Evolutionary conservation across 2,888 invertebrate species (phyloP).

Genomic region (Erebia aethiops): DNA sequence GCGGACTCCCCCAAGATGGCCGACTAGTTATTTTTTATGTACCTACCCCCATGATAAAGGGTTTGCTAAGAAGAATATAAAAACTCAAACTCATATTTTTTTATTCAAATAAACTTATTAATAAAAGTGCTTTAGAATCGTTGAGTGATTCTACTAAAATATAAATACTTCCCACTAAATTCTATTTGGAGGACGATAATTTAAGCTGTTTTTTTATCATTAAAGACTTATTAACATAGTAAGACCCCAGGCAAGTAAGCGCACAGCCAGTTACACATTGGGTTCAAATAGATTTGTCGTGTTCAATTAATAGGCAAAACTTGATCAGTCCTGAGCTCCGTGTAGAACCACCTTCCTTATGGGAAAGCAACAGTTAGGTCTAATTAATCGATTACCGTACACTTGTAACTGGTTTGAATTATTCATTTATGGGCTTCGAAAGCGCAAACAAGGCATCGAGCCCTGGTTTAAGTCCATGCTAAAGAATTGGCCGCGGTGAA

Average conservation of each 20-base stretch:
- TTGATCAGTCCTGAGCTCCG: conserved; percentile 8
- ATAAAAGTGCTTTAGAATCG: too few relatives aligned
- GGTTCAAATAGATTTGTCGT: conserved; percentile 12
- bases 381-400: conserved; percentile 42
- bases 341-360: conserved; percentile 36
- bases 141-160: too few relatives aligned
- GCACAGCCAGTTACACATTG: background rate
- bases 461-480: background rate
- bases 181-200: too few relatives aligned
- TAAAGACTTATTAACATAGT: too few relatives aligned
- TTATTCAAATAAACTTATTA: too few relatives aligned
- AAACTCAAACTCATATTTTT: too few relatives aligned
- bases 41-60: too few relatives aligned
- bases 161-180: too few relatives aligned
- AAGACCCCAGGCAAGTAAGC: background rate
- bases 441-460: conserved; percentile 6
- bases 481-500: background rate
- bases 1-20: too few relatives aligned
- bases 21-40: too few relatives aligned
- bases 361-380: conserved; percentile 42
- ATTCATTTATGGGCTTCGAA: conserved; percentile 27
- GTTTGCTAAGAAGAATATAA: too few relatives aligned
- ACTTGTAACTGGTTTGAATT: conserved; percentile 36
- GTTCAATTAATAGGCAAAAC: conserved; percentile 13
- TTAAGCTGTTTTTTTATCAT: too few relatives aligned